phyloP scores from a whole-genome alignment of 2,888 invertebrate species.

The Hermaeophaga mercurialis region DNA sequence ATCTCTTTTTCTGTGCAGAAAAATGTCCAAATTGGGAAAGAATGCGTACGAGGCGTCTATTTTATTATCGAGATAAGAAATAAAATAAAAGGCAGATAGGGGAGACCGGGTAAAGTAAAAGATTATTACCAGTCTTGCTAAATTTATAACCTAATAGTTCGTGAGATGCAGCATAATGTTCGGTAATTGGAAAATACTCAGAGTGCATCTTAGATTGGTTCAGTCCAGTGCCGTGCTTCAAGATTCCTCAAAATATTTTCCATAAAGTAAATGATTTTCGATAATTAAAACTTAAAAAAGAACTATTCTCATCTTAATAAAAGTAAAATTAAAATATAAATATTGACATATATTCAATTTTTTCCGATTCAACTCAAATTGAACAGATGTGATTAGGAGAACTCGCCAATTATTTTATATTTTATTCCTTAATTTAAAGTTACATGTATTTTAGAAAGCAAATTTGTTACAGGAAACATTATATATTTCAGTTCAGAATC shows the following conservation, averaged over 20 bases:
- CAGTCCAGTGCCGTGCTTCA: not conserved
- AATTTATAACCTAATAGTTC: constrained; percentile 27
- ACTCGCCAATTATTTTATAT: too few species aligned
- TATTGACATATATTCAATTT: not conserved
- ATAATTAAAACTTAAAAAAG: too few species aligned
- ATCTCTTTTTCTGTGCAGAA: too few species aligned
- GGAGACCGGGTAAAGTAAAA: constrained; percentile 14
- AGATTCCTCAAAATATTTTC: not conserved
- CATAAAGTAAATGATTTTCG: not conserved
- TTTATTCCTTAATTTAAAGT: too few species aligned
- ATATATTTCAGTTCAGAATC: too few species aligned
- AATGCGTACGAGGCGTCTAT: not conserved
- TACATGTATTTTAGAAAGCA: too few species aligned
- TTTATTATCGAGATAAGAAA: constrained; percentile 3
- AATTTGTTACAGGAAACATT: not conserved
- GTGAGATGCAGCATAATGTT: constrained; percentile 24
- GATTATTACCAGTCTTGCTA: constrained; percentile 17
- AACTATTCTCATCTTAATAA: not conserved
- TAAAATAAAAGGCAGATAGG: constrained; percentile 12
- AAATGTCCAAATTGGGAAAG: too few species aligned
- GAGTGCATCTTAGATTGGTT: constrained; percentile 21
- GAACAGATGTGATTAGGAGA: too few species aligned
- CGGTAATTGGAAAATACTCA: constrained; percentile 25
- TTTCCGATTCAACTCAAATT: too few species aligned
- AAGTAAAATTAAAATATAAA: not conserved